Base-by-base conservation (phyloP, 2,113 vertebrate species). In the Morone saxatilis region DNA sequence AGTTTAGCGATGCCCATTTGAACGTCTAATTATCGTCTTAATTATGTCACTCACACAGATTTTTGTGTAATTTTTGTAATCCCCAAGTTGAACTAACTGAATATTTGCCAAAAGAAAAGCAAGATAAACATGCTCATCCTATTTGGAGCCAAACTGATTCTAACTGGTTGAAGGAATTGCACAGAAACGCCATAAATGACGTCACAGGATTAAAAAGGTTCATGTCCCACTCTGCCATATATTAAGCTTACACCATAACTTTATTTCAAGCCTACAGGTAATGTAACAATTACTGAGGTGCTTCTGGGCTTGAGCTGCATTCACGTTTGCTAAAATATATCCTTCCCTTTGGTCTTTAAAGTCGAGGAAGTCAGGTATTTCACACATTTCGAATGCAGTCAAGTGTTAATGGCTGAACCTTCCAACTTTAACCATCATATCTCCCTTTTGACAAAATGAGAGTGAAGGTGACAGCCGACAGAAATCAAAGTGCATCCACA, bases 401-500 rank as follows among this genome's bases (percentile, higher is more conserved):
- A 22, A 10, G 50, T 20, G 0, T 77, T 74, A 62, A 61, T 75
- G 78, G 66, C 66, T 76, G 68, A 81, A 51, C 17, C 12, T 31
- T 78, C 43, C 19, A 75, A 61, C 57, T 71, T 74, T 17, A 50
- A 62, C 70, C 9, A 20, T 70, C 62, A 80, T 62, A 56, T 8
- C 38, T 68, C 70, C 70, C 69, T 81, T 79, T 73, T 63, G 79
- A 11, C 51, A 50, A 67, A 79, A n/a, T 45, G 14, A 86, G 31
- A 88, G 43, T 25, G 54, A 59, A 68, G 36, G 68, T 65, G 71
- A 78, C 72, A 68, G 31, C 31, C 2, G 73, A 89, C 63, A 77
- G 57, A 51, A 89, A 70, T 86, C 73, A 95, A 92, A 93, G 91
- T 93, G 89, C 90, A 88, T 83, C 11, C 36, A 81, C 80, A 54